Evolutionary conservation across 2,797 vertebrate genomes (phyloP).

Genomic region (Notoglanidium macrostoma): DNA sequence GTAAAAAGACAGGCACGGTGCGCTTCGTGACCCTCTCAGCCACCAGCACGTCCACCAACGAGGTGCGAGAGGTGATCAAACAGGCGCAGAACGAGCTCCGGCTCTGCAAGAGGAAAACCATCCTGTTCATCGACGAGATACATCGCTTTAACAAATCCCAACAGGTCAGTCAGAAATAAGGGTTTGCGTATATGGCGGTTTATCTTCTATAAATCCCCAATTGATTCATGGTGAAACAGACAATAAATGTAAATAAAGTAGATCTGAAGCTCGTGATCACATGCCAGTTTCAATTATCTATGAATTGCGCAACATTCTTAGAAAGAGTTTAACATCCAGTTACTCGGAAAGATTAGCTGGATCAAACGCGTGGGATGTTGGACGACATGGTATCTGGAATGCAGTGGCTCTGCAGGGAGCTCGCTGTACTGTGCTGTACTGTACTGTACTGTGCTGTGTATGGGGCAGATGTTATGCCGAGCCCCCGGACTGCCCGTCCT

Average conservation of each 20-base stretch:
- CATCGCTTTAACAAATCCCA: slow-evolving; percentile 98
- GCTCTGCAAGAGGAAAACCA: slow-evolving; percentile 92
- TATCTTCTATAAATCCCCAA: too few relatives aligned
- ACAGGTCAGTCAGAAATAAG: slow-evolving; percentile 77
- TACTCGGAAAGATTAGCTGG: not conserved
- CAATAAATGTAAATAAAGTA: too few relatives aligned
- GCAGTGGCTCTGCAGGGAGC: not conserved
- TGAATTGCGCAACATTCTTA: not conserved
- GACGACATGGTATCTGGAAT: not conserved
- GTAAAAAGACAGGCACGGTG: slow-evolving; percentile 81
- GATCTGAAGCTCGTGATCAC: too few relatives aligned
- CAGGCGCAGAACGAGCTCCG: slow-evolving; percentile 94
- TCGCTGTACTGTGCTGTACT: not conserved
- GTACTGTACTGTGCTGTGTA: not conserved
- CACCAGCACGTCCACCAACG: slow-evolving; percentile 86
- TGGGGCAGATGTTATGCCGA: slow-evolving; percentile 4
- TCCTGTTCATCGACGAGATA: slow-evolving; percentile 97
- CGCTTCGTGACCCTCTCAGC: slow-evolving; percentile 91
- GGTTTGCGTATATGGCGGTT: too few relatives aligned
- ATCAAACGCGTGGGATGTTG: not conserved
- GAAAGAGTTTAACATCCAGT: not conserved
- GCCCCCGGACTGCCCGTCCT: not conserved
- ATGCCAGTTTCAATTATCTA: not conserved
- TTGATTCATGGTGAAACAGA: not conserved
- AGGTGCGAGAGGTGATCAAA: slow-evolving; percentile 93